Evolutionary conservation across 1,140 invertebrate genomes (phyloP), one percentile per base, ranked within the genome.

Genomic region (Drosophila neocordata): DNA sequence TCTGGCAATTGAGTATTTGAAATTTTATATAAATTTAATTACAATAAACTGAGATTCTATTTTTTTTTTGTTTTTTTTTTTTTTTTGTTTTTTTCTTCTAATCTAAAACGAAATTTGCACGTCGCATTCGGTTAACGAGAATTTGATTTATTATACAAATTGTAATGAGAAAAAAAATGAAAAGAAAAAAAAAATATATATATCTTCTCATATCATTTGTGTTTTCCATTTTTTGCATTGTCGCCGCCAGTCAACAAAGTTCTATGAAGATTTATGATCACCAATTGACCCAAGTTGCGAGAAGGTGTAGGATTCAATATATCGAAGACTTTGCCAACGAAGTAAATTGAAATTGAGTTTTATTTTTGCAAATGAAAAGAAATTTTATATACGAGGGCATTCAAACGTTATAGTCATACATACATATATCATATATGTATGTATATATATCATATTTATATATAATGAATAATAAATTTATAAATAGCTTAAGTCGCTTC

Each of bases 221-320:
- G 57, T 60, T 74, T 70, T 74, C 67, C 15, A 15, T 44, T 75
- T 62, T 81, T 70, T 76, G 68, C 81, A 68, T 69, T 87, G 80
- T 80, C 77, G 81, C 81, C 80, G 81, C 51, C 65, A 84, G 80
- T 85, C 77, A 81, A 71, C 69, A 58, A 20, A 65, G 68, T 81
- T 87, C 78, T 84, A 84, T 87, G 81, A 87, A 87, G 81, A 84
- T 84, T 84, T 84, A 84, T 87, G 82, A 53, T 77, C 34, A 20
- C 69, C 81, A 84, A 84, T 84, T 84, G 82, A 87, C 81, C 79
- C 69, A 41, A 68, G 72, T 48, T 44, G 52, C 57, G 57, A 52
- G 37, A 75, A 75, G 72, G 72, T 76, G 72, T 70, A 73, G 37
- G 34, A 56, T 65, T 52, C 77, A 64, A 63, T 73, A 73, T 69